Evolutionary conservation across 2,888 invertebrate genomes (phyloP).

Genomic region (Drosophila merina): DNA sequence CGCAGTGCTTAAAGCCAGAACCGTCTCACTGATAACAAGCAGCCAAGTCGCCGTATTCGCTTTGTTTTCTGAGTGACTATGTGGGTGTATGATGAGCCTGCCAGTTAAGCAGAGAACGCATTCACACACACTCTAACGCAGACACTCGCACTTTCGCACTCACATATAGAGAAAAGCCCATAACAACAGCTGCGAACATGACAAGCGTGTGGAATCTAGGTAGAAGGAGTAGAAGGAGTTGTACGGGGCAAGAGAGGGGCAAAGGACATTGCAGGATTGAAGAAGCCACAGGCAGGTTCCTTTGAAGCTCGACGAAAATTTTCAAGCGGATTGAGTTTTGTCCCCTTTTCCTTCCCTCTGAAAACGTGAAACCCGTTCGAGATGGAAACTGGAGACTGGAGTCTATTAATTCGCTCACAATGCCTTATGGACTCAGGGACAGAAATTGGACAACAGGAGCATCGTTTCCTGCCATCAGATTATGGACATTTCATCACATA

Average conservation of each 20-base stretch:
- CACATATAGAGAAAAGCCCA: not conserved
- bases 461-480: not conserved
- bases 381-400: not conserved
- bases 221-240: not conserved
- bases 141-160: not conserved
- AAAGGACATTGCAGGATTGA: slow-evolving; percentile 1
- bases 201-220: slow-evolving; percentile 15
- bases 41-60: slow-evolving; percentile 14
- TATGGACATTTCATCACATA: not conserved
- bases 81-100: slow-evolving; percentile 14
- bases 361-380: not conserved
- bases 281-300: slow-evolving; percentile 2
- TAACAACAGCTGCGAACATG: slow-evolving; percentile 26
- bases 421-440: not conserved
- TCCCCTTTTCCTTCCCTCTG: not conserved
- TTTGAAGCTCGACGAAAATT: slow-evolving; percentile 4
- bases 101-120: slow-evolving; percentile 7
- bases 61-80: slow-evolving; percentile 11
- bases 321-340: slow-evolving; percentile 1
- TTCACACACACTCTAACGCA: not conserved
- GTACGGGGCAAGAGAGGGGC: too few relatives aligned
- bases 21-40: slow-evolving; percentile 12
- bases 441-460: not conserved
- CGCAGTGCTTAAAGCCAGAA: not conserved
- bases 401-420: slow-evolving; percentile 4